Evolutionary conservation across 2,797 vertebrate species (phyloP), one percentile per base, ranked within the genome.

Genomic region (Thalassophryne amazonica): DNA sequence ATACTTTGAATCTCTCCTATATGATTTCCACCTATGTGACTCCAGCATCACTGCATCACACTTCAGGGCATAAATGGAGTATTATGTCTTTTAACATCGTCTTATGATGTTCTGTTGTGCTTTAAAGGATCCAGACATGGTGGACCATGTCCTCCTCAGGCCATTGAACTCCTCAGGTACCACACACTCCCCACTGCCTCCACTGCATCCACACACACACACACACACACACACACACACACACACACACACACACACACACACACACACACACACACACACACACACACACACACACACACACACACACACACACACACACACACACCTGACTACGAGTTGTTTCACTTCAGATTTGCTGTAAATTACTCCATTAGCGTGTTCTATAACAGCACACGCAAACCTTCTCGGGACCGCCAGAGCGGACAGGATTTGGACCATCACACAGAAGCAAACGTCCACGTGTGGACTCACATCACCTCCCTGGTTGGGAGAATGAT

Each of bases 351-450:
- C 78, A 87, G 86, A 76, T 71, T 80, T 57, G 62, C 64, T 63
- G 88, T 84, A 88, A 88, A 89, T 89, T 77, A 86, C 83, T 60
- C 78, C 64, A 84, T 88, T 89, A 86, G 77, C 69, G 65, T 70
- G 60, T n/a, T 79, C 70, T 62, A 63, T 80, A 68, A 81, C 77
- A 50, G 27, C 35, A 34, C 23, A 50, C 43, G 53, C 63, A 65
- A 78, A 80, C 46, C 76, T 73, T 49, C 73, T 49, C 48, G 40
- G 34, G 29, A 32, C 41, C 41, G 56, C 62, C 57, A 9, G 63
- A 53, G 49, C 29, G 16, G 47, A 18, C 6, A 33, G 48, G 68
- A 55, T 76, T 59, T 60, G 63, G 68, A 61, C 61, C 73, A 64
- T 83, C 69, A 50, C 24, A 30, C 21, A 7, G 15, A 15, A 15